These are phyloP conservation scores for Argyrosomus regius DNA, from an alignment of 2,797 vertebrate genomes.

Conservation along the genomic window DNA sequence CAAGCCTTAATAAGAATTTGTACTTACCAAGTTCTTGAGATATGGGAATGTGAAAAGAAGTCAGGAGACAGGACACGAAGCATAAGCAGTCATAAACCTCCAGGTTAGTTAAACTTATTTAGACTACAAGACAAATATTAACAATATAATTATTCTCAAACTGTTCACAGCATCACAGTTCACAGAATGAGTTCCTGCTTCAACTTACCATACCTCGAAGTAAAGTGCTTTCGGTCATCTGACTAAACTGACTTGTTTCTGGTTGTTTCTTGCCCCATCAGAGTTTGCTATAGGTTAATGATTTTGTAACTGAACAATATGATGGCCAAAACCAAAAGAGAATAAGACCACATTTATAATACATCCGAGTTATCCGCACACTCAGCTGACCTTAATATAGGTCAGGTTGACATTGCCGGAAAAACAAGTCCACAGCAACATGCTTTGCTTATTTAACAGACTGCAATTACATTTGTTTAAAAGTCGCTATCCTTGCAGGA, in stretches of 20 bases:
- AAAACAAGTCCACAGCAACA: conserved; percentile 10
- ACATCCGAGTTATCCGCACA: neutral
- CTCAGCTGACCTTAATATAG: conserved; percentile 4
- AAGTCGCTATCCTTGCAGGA: conserved; percentile 36
- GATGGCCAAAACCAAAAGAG: neutral
- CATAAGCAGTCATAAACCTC: neutral
- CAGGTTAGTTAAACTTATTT: neutral
- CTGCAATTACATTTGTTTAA: conserved; percentile 64
- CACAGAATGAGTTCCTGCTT: neutral
- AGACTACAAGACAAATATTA: neutral
- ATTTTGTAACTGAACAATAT: neutral
- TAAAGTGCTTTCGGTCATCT: neutral
- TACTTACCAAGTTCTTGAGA: neutral
- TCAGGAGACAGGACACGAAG: no score
- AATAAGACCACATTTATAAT: neutral
- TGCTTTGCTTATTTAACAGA: conserved; percentile 54
- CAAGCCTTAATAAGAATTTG: neutral
- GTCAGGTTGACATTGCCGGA: conserved; percentile 13
- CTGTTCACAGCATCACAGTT: neutral
- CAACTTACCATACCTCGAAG: neutral
- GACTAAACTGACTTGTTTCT: no score
- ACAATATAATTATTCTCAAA: neutral
- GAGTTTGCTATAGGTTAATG: neutral
- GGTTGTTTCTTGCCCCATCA: neutral
- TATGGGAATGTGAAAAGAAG: neutral